phyloP scores from a whole-genome alignment of 2,797 vertebrate species.

The Ispidina picta region DNA sequence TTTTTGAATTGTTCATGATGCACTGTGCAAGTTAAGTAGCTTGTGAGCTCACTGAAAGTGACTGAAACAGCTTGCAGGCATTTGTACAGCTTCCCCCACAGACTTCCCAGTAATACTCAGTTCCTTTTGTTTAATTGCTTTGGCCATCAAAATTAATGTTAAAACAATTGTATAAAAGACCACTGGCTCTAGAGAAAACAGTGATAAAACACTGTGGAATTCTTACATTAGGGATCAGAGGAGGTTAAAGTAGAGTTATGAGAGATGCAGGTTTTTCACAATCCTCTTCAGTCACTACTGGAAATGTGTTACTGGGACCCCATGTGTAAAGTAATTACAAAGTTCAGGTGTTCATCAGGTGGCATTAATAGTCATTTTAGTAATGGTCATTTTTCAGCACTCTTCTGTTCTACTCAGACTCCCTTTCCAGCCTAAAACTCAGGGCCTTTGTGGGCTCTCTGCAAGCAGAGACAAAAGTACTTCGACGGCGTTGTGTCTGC shows the following conservation, averaged over 20 bases:
- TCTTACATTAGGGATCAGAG: background rate
- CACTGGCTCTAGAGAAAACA: background rate
- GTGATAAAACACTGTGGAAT: background rate
- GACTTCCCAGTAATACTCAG: background rate
- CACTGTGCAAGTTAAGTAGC: background rate
- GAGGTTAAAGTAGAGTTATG: background rate
- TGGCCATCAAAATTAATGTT: background rate
- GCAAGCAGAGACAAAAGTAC: background rate
- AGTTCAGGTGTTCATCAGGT: background rate
- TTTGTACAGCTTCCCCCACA: background rate
- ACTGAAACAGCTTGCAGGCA: background rate
- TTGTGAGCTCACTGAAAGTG: background rate
- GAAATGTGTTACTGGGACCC: background rate
- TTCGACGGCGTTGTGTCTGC: background rate
- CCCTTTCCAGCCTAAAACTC: background rate
- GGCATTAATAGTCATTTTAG: background rate
- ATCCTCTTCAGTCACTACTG: background rate
- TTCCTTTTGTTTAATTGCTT: background rate
- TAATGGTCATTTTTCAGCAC: background rate
- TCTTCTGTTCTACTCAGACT: background rate
- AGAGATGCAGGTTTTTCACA: background rate
- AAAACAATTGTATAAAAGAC: background rate
- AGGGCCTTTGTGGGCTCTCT: background rate
- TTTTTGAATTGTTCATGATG: background rate
- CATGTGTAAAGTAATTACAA: background rate